Percentiles rank a stretch among this genome's conserved stretches.
Conservation (phyloP, 2,797 vertebrate genomes). For the Malurus leucopterus region DNA sequence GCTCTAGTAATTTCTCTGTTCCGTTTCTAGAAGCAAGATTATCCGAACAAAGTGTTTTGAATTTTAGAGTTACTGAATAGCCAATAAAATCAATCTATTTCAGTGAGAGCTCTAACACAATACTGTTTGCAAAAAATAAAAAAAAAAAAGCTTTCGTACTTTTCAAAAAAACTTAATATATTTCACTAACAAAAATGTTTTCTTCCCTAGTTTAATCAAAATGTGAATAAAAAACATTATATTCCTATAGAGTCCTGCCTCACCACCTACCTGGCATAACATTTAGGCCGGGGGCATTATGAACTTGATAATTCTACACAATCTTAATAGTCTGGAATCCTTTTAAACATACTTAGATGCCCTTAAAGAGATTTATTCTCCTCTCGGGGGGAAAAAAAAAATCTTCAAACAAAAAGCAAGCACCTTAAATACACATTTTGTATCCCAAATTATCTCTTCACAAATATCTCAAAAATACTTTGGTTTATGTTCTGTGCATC, state of each 20-base stretch:
- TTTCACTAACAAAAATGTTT: neutral
- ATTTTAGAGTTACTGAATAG: neutral
- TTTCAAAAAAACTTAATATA: neutral
- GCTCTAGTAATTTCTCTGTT: neutral
- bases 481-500: neutral
- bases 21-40: neutral
- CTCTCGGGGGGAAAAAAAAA: neutral
- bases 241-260: neutral
- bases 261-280: neutral
- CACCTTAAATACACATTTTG: neutral
- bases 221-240: neutral
- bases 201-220: neutral
- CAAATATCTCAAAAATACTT: neutral
- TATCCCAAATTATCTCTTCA: neutral
- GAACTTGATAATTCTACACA: neutral
- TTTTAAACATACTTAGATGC: neutral
- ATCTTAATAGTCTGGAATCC: neutral
- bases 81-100: neutral
- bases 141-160: neutral
- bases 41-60: neutral
- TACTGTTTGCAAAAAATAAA: neutral
- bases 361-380: neutral
- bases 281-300: neutral
- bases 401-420: neutral
- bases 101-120: neutral